Evolutionary conservation across 2,888 invertebrate genomes (phyloP).

Genomic region (Malacosoma neustria): DNA sequence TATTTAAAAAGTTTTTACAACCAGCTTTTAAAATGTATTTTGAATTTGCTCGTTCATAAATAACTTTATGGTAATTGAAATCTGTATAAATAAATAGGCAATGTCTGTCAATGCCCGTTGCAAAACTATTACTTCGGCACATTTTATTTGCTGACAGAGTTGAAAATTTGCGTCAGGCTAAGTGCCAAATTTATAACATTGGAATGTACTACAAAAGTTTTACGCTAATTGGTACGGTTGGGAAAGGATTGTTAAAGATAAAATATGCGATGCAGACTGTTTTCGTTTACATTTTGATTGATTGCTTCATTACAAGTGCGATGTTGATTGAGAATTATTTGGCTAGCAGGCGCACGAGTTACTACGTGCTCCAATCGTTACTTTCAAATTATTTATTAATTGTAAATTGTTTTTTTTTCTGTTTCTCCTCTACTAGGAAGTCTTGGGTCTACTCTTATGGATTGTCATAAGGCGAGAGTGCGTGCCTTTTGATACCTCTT

Average conservation of each 20-base stretch:
- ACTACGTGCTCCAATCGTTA: no score
- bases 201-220: slow-evolving; percentile 58
- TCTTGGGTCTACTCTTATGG: no score
- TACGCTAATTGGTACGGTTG: slow-evolving; percentile 67
- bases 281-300: slow-evolving; percentile 69
- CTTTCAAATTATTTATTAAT: no score
- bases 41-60: background rate
- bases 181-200: slow-evolving; percentile 73
- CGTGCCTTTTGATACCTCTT: no score
- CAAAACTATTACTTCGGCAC: slow-evolving; percentile 62
- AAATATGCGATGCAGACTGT: slow-evolving; percentile 69
- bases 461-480: no score
- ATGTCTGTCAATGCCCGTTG: slow-evolving; percentile 48
- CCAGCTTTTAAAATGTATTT: background rate
- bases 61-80: slow-evolving; percentile 27
- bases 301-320: slow-evolving; percentile 52
- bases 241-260: slow-evolving; percentile 72
- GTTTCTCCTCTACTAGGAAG: no score
- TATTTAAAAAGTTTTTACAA: no score
- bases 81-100: slow-evolving; percentile 37
- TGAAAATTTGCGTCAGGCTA: slow-evolving; percentile 72
- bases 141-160: slow-evolving; percentile 64
- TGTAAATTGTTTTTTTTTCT: no score
- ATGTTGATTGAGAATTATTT: slow-evolving; percentile 34
- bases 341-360: no score